These are phyloP conservation scores for Harlomillsia oculata DNA, from an alignment of 1,140 invertebrate genomes.

Conservation along the genomic window DNA sequence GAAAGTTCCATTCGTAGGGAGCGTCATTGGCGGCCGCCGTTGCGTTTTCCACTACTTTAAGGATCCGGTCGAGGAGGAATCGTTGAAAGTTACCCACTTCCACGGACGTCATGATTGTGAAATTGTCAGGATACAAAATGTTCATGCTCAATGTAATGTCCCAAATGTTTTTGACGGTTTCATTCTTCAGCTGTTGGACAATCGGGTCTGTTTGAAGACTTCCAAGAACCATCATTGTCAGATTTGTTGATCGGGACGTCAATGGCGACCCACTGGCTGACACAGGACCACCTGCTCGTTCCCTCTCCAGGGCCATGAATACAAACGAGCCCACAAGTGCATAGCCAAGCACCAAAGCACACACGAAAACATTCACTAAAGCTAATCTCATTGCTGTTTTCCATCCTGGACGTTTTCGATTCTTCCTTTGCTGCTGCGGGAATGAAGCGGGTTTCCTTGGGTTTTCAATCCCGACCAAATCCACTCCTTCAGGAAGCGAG, in stretches of 20 bases:
- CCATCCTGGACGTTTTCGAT: conserved; percentile 24
- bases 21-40: conserved; percentile 48
- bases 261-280: conserved; percentile 40
- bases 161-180: conserved; percentile 82
- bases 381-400: conserved; percentile 29
- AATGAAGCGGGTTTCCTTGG: not conserved
- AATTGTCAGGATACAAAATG: conserved; percentile 88
- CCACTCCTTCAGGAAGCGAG: conserved; percentile 35
- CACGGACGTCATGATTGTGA: conserved; percentile 73
- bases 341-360: conserved; percentile 74
- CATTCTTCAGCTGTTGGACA: conserved; percentile 37
- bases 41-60: conserved; percentile 58
- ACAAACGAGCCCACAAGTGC: conserved; percentile 85
- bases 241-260: conserved; percentile 13
- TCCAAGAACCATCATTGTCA: conserved; percentile 23
- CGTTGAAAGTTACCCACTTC: conserved; percentile 84
- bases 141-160: conserved; percentile 87
- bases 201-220: conserved; percentile 30
- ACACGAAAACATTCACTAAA: conserved; percentile 77
- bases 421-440: conserved; percentile 9
- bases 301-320: conserved; percentile 78
- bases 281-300: conserved; percentile 53
- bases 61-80: conserved; percentile 64
- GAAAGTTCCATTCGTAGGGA: conserved; percentile 79
- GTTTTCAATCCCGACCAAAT: conserved; percentile 31